Evolutionary conservation across 2,888 invertebrate species (phyloP).

Genomic region (Cyaniris semiargus): DNA sequence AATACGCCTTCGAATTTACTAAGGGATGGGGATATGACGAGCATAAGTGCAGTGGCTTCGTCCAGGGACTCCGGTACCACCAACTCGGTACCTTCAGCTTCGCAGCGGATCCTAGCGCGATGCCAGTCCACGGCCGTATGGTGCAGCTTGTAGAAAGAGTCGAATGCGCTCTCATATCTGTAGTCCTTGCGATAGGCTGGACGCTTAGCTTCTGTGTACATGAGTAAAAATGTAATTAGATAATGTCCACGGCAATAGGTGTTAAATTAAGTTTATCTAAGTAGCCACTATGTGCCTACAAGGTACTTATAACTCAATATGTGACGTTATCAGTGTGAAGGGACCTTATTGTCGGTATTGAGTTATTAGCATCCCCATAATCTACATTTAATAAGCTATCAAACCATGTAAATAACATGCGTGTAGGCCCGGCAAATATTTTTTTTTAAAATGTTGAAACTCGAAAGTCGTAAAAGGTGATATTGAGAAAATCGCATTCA

Average conservation of each 20-base stretch:
- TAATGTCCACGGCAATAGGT: conserved; percentile 11
- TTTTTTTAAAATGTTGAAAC: too few relatives aligned
- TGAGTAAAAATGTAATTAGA: background rate
- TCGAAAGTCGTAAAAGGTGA: too few relatives aligned
- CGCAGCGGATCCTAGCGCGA: conserved; percentile 52
- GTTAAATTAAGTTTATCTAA: too few relatives aligned
- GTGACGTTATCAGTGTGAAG: too few relatives aligned
- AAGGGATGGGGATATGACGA: conserved; percentile 49
- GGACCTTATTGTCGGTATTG: too few relatives aligned
- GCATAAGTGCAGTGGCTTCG: conserved; percentile 52
- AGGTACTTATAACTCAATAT: too few relatives aligned
- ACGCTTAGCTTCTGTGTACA: conserved; percentile 46
- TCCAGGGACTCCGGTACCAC: conserved; percentile 53
- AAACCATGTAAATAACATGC: too few relatives aligned
- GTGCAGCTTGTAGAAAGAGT: conserved; percentile 56
- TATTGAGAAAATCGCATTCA: too few relatives aligned
- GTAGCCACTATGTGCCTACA: too few relatives aligned
- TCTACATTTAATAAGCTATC: too few relatives aligned
- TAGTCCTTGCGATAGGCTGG: conserved; percentile 55
- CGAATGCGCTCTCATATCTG: conserved; percentile 54
- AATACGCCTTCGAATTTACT: conserved; percentile 51
- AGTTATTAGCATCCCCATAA: too few relatives aligned
- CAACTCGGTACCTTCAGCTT: conserved; percentile 53
- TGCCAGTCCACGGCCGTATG: conserved; percentile 47
- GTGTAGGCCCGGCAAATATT: too few relatives aligned